Evolutionary conservation across 2,113 vertebrate genomes (phyloP).

Genomic region (Tetrao urogallus): DNA sequence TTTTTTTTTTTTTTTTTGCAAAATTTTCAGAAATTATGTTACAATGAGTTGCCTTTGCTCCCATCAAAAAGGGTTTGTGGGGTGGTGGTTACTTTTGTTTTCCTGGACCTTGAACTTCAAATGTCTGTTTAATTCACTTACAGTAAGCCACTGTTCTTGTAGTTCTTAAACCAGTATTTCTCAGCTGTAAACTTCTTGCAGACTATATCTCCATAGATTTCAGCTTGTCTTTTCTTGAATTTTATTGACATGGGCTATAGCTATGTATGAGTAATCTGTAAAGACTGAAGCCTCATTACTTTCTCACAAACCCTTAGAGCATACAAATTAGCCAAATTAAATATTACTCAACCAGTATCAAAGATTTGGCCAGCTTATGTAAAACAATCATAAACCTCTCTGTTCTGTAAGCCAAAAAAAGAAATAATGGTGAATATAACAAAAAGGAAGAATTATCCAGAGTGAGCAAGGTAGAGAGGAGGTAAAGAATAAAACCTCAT

Average conservation of each 20-base stretch:
- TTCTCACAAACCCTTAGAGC: background rate
- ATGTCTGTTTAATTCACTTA: background rate
- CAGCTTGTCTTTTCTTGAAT: background rate
- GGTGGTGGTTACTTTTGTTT: background rate
- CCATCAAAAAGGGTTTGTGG: background rate
- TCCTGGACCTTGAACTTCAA: background rate
- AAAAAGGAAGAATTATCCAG: background rate
- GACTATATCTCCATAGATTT: background rate
- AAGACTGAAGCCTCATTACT: background rate
- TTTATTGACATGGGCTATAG: background rate
- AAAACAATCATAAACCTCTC: background rate
- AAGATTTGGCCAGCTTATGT: background rate
- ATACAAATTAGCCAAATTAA: background rate
- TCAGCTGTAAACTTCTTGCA: background rate
- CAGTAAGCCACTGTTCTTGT: background rate
- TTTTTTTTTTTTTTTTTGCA: background rate
- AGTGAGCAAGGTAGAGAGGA: background rate
- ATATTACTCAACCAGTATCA: background rate
- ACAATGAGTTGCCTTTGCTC: background rate
- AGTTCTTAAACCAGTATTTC: background rate
- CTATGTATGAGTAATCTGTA: background rate
- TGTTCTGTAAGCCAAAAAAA: background rate
- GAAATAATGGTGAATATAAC: background rate
- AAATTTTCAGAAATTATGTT: background rate
- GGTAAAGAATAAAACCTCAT: background rate